These are phyloP conservation scores for Chiloscyllium plagiosum DNA, from an alignment of 2,113 vertebrate species.

Conservation along the genomic window DNA sequence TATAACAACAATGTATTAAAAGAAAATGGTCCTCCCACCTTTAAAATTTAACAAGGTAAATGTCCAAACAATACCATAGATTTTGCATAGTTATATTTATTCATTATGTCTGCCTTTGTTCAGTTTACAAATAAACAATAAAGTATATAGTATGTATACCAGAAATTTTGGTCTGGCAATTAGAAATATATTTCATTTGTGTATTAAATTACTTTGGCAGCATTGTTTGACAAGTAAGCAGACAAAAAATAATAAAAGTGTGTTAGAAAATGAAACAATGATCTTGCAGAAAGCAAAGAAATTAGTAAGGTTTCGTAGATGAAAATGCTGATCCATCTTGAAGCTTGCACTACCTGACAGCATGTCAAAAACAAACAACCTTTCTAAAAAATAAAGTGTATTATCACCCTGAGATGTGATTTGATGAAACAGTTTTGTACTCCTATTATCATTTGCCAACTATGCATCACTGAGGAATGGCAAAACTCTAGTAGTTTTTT, in stretches of 20 bases:
- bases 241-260: not conserved
- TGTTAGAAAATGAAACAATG: not conserved
- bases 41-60: constrained; percentile 17
- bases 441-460: not conserved
- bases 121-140: not conserved
- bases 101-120: not conserved
- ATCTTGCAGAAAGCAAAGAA: not conserved
- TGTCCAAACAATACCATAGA: not conserved
- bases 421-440: not conserved
- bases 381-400: not conserved
- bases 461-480: not conserved
- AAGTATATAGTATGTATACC: not conserved
- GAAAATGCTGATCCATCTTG: not conserved
- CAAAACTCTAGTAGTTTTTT: not conserved
- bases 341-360: not conserved
- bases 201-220: not conserved
- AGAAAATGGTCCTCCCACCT: not conserved
- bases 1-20: constrained; percentile 2
- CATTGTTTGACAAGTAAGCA: not conserved
- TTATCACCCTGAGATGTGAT: constrained; percentile 19
- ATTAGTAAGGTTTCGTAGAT: not conserved
- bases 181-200: not conserved
- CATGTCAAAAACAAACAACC: not conserved
- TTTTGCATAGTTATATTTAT: constrained; percentile 31
- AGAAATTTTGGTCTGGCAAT: not conserved